phyloP scores from a whole-genome alignment of 1,140 invertebrate species.

The Aphidius gifuensis region DNA sequence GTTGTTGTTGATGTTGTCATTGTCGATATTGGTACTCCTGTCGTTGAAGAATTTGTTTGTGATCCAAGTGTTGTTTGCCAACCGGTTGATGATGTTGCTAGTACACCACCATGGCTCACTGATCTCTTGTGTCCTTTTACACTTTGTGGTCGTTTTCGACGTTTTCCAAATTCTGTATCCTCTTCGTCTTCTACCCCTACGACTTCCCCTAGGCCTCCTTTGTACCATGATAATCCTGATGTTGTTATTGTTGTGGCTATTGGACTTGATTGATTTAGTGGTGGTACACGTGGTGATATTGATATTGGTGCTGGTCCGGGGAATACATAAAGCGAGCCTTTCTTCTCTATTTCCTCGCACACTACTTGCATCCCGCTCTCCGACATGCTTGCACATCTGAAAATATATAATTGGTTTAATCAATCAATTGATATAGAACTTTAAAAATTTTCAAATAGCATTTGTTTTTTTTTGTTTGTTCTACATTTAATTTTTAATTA shows the following conservation, averaged over 20 bases:
- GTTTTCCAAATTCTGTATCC: slow-evolving; percentile 25
- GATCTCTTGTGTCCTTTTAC: slow-evolving; percentile 66
- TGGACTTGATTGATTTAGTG: slow-evolving; percentile 6
- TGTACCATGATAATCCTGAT: slow-evolving; percentile 19
- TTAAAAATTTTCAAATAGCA: not conserved
- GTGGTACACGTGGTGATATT: slow-evolving; percentile 14
- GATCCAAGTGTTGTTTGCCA: slow-evolving; percentile 26
- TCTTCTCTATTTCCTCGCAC: slow-evolving; percentile 44
- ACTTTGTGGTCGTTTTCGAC: slow-evolving; percentile 24
- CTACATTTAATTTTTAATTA: not conserved
- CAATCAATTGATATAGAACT: not conserved
- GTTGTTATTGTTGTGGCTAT: slow-evolving; percentile 13
- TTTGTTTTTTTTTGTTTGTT: too few species aligned
- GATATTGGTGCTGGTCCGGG: slow-evolving; percentile 29
- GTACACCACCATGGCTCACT: slow-evolving; percentile 73
- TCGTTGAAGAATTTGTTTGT: slow-evolving; percentile 10
- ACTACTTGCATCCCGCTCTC: slow-evolving; percentile 44
- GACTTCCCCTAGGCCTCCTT: slow-evolving; percentile 19
- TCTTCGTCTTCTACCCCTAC: slow-evolving; percentile 30
- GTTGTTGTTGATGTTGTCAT: not conserved
- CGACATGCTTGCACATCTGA: slow-evolving; percentile 54
- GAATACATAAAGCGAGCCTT: slow-evolving; percentile 47
- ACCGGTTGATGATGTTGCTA: slow-evolving; percentile 53
- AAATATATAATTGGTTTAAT: slow-evolving; percentile 1
- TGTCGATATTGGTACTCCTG: not conserved